Evolutionary conservation across 2,888 invertebrate species (phyloP), one percentile per base, ranked within the genome.

Genomic region (Chrysina gloriosa): DNA sequence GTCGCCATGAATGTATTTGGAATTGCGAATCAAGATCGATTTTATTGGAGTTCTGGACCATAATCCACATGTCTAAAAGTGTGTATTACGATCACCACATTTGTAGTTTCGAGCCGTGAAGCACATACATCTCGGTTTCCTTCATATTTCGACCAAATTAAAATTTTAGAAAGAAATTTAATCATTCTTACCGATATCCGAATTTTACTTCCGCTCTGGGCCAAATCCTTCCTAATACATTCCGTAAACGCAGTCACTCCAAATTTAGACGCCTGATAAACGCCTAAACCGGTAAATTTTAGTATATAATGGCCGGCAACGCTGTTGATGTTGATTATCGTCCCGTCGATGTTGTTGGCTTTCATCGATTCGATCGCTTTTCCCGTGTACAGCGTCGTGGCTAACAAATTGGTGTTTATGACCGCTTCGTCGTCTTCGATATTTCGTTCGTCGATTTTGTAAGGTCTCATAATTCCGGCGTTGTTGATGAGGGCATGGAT

Each of bases 401-500:
- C 65, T 21, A 65, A 11, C 3, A 65, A 29, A 48, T 65, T 65
- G 21, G 65, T 65, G 34, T 65, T 48, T n/a, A 65, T 9, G 7
- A 52, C 16, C 21, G 4, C 27, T 7, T 52, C 34, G 29, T 6
- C 21, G 2, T 19, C 52, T 14, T 65, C 50, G 16, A n/a, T 25
- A n/a, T 31, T 27, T 1, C 7, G 21, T 6, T 48, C n/a, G 3
- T 23, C 39, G 2, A 68, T 34, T 11, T 25, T 21, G 1, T 48
- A 14, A 21, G 19, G 21, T 2, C 25, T 25, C 4, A 6, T 3
- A 27, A 63, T 16, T 16, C 69, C 70, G 3, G 70, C 70, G 54
- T 69, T 70, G 56, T 67, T 70, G n/a, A 70, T 63, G 9, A 70
- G 66, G 19, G 69, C 48, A 42, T 70, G 47, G 36, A 70, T 23